phyloP scores from a whole-genome alignment of 1,140 invertebrate genomes.

The Lutraria rhynchaena region DNA sequence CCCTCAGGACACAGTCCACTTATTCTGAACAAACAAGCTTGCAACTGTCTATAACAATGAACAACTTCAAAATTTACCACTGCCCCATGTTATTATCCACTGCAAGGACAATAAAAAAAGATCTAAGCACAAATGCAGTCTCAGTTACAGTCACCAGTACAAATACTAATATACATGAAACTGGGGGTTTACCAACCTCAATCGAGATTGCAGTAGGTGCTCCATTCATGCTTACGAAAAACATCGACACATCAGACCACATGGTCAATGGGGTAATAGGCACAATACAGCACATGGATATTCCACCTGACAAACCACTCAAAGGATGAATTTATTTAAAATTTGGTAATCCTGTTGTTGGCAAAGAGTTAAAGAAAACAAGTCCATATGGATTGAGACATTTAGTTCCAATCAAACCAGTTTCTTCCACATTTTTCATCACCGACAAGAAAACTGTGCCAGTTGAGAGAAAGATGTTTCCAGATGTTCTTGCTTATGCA shows the following conservation, averaged over 20 bases:
- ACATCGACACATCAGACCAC: constrained; percentile 46
- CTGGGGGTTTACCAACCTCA: constrained; percentile 24
- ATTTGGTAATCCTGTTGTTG: constrained; percentile 34
- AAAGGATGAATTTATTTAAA: constrained; percentile 51
- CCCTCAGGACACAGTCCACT: constrained; percentile 34
- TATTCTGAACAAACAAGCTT: constrained; percentile 50
- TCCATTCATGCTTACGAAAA: constrained; percentile 50
- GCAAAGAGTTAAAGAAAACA: constrained; percentile 27
- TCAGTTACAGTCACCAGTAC: not conserved
- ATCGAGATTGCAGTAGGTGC: constrained; percentile 18
- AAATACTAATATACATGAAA: not conserved
- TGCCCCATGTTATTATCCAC: constrained; percentile 13
- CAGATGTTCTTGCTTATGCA: constrained; percentile 41
- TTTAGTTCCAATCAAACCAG: constrained; percentile 45
- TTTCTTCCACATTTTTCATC: constrained; percentile 46
- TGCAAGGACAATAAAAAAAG: constrained; percentile 26
- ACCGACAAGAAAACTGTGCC: constrained; percentile 34
- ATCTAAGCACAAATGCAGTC: constrained; percentile 34
- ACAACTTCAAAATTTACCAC: constrained; percentile 30
- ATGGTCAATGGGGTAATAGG: constrained; percentile 46
- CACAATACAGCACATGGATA: constrained; percentile 32
- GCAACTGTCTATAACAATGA: constrained; percentile 47
- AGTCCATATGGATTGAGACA: constrained; percentile 29
- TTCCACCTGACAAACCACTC: constrained; percentile 37
- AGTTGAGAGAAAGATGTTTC: constrained; percentile 46